Percentiles rank a stretch among this genome's conserved stretches.
Evolutionary conservation across 2,797 vertebrate genomes (phyloP).

Genomic region (Chelidonichthys spinosus): DNA sequence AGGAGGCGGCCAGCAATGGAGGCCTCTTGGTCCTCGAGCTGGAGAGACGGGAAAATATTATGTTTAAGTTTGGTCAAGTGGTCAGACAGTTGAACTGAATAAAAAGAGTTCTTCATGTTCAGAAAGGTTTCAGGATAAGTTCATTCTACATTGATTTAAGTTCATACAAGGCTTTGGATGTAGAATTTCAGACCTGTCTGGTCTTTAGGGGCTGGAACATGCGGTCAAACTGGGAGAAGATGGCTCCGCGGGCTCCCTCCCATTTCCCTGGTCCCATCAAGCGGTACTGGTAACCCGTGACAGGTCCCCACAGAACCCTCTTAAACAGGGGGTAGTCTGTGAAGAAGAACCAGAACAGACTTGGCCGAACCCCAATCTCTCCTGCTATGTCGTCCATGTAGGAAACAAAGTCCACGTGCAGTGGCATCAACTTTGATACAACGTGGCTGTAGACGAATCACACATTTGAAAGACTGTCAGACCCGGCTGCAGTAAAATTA

Average conservation of each 20-base stretch:
- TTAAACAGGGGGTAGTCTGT: conserved; percentile 85
- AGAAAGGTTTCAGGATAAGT: too few relatives aligned
- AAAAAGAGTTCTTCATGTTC: too few relatives aligned
- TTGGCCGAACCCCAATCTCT: conserved; percentile 82
- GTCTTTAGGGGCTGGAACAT: conserved; percentile 84
- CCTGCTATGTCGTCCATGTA: conserved; percentile 89
- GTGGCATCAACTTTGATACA: conserved; percentile 84
- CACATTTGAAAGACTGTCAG: background rate
- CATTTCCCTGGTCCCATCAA: conserved; percentile 86
- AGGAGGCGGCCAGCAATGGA: conserved; percentile 42
- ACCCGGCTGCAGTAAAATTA: too few relatives aligned
- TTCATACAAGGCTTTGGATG: background rate
- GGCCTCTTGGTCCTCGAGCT: conserved; percentile 43
- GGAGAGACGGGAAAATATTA: background rate
- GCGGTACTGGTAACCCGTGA: conserved; percentile 88
- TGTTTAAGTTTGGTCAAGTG: background rate
- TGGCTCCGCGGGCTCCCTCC: conserved; percentile 81
- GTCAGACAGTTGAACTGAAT: too few relatives aligned
- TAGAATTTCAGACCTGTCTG: conserved; percentile 60
- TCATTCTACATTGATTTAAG: too few relatives aligned
- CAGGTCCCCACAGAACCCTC: conserved; percentile 83
- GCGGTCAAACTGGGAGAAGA: conserved; percentile 85
- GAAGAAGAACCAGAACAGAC: conserved; percentile 80
- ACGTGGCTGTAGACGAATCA: conserved; percentile 79
- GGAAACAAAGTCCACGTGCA: conserved; percentile 87